Conservation (phyloP, 2,797 vertebrate species). For the Pelodytes ibericus region DNA sequence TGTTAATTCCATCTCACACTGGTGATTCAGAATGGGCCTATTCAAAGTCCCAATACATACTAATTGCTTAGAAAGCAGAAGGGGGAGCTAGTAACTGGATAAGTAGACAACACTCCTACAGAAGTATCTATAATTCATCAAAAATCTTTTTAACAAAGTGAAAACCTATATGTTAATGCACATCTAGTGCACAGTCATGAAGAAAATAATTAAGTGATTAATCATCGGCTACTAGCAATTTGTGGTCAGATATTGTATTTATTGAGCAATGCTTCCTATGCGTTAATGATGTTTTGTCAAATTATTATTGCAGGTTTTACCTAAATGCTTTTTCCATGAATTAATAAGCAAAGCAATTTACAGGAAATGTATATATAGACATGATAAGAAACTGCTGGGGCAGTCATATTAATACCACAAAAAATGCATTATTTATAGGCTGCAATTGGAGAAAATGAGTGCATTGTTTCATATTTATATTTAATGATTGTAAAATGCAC, state of each 20-base stretch:
- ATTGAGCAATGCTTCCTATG: conserved; percentile 1
- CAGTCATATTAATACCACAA: not conserved
- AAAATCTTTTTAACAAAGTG: not conserved
- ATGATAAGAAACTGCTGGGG: not conserved
- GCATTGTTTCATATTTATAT: not conserved
- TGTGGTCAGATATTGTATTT: not conserved
- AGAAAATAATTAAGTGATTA: not conserved
- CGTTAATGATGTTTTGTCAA: conserved; percentile 6
- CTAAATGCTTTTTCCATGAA: conserved; percentile 35
- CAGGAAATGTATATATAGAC: conserved; percentile 39
- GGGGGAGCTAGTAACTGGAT: too few relatives aligned
- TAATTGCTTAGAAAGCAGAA: too few relatives aligned
- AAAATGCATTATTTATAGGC: not conserved
- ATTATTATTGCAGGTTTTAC: conserved; percentile 22
- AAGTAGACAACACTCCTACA: too few relatives aligned
- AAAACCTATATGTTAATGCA: not conserved
- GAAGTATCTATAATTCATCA: not conserved
- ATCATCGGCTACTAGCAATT: not conserved
- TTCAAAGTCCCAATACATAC: too few relatives aligned
- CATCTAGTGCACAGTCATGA: not conserved
- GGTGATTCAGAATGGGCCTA: too few relatives aligned
- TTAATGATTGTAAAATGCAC: not conserved
- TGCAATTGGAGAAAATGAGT: not conserved
- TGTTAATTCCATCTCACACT: too few relatives aligned
- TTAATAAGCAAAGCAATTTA: conserved; percentile 36